These are phyloP conservation scores for Pachyramphus minor DNA, from an alignment of 2,113 vertebrate genomes.

Conservation along the genomic window DNA sequence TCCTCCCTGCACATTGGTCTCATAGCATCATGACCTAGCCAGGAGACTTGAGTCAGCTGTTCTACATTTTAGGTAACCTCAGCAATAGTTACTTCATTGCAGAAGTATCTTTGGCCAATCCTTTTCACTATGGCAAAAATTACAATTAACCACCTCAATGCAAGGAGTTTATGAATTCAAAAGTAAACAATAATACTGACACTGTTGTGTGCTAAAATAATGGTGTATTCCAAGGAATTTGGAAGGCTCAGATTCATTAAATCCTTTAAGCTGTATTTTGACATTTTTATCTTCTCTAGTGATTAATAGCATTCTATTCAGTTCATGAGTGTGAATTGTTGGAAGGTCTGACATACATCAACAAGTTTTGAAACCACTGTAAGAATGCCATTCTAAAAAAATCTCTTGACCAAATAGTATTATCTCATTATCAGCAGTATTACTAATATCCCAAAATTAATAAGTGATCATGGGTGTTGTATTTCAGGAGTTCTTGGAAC, in stretches of 20 bases:
- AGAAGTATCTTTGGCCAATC: neutral
- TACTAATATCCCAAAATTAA: neutral
- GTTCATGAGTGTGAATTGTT: neutral
- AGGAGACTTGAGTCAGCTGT: neutral
- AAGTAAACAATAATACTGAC: neutral
- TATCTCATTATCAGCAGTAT: neutral
- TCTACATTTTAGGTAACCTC: neutral
- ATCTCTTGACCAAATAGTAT: neutral
- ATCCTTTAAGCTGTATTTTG: neutral
- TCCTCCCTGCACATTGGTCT: neutral
- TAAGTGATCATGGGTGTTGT: neutral
- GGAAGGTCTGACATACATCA: neutral
- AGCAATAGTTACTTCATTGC: neutral
- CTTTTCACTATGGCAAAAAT: neutral
- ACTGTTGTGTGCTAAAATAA: neutral
- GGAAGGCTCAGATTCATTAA: neutral
- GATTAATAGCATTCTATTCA: neutral
- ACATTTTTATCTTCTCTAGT: constrained; percentile 13
- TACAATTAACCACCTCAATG: neutral
- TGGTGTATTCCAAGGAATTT: neutral
- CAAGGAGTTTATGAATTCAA: neutral
- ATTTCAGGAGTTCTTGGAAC: neutral
- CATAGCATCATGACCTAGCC: accelerated
- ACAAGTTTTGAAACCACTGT: neutral
- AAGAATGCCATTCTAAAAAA: neutral